phyloP scores from a whole-genome alignment of 2,888 invertebrate genomes.

The Caenorhabditis sinica region DNA sequence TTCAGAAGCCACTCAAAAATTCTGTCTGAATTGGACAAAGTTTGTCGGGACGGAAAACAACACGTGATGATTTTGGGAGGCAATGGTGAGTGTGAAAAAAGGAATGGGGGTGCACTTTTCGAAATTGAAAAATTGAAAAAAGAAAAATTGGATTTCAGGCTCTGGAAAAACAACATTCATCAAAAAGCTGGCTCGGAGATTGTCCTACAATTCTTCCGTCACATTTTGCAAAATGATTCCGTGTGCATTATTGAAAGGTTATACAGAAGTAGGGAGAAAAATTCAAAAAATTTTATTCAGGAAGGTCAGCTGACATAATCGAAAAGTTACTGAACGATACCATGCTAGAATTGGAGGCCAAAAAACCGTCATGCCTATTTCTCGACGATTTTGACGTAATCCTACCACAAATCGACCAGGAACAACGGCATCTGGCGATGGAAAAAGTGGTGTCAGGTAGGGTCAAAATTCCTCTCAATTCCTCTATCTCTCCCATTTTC shows the following conservation, averaged over 20 bases:
- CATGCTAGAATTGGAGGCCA: slow-evolving; percentile 57
- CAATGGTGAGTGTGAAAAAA: slow-evolving; percentile 40
- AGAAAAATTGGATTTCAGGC: slow-evolving; percentile 41
- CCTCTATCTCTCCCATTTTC: background rate
- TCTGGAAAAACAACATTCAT: slow-evolving; percentile 72
- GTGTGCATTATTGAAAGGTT: slow-evolving; percentile 62
- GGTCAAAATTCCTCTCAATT: background rate
- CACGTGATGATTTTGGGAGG: slow-evolving; percentile 44
- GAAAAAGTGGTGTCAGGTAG: slow-evolving; percentile 74
- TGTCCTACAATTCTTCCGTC: slow-evolving; percentile 55
- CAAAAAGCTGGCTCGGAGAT: slow-evolving; percentile 52
- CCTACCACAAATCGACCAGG: slow-evolving; percentile 72
- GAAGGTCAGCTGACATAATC: slow-evolving; percentile 73
- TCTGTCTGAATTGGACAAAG: slow-evolving; percentile 38
- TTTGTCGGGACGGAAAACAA: slow-evolving; percentile 28
- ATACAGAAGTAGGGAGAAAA: too few species aligned
- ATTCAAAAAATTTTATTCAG: slow-evolving; percentile 32
- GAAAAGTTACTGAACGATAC: slow-evolving; percentile 68
- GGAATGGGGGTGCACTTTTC: too few species aligned
- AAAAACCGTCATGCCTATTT: slow-evolving; percentile 73
- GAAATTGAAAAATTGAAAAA: background rate
- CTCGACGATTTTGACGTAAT: slow-evolving; percentile 78
- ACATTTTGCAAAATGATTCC: slow-evolving; percentile 58
- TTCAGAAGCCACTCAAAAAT: slow-evolving; percentile 59
- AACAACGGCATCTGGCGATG: slow-evolving; percentile 74